Base-by-base conservation (phyloP, 1,140 invertebrate genomes). In the Eupristina koningsbergeri region DNA sequence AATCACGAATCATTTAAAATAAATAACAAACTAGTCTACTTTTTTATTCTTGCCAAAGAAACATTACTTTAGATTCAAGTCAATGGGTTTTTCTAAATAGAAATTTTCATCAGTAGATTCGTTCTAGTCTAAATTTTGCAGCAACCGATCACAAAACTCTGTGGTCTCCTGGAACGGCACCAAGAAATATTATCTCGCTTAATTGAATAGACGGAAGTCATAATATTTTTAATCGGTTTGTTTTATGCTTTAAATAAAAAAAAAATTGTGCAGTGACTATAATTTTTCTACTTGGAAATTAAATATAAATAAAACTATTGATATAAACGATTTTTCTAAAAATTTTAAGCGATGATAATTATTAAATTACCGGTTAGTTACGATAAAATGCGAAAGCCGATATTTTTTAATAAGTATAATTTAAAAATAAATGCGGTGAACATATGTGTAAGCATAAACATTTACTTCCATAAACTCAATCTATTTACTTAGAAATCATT, bases 161-260 rank as follows among this genome's bases (percentile, higher is more conserved):
- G 34, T 41, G 39, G 39, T n/a, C 67, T 71, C 36, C 22, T 2
- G 67, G n/a, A 71, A 36, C 50, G 19, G 74, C 39, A 58, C 58
- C 58, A 19, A 78, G 76, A 61, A 77, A 39, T 77, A 77, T 63
- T n/a, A 77, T 69, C 34, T 7, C 34, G 34, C 50, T 76, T 58
- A 61, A 76, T 76, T 76, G 53, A 76, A 53, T 22, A 36, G 19
- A 77, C 53, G 75, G 75, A 77, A 77, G 58, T 45, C 67, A 11
- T 41, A 41, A 41, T 41, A 19, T 41, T 3, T 71, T 8, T 67
- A 22, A 71, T 71, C 39, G 67, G 67, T 71, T 15, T 41, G 36
- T 13, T 71, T 71, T n/a, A 11, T 22, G 34, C 11, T 69, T 69
- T 39, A 45, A 45, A 45, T 45, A 5, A 45, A 45, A 5, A n/a